A percentile compares a stretch with the other conserved stretches of the same genome.
phyloP scores from a whole-genome alignment of 2,113 vertebrate genomes.

The Lampris megalopsis region DNA sequence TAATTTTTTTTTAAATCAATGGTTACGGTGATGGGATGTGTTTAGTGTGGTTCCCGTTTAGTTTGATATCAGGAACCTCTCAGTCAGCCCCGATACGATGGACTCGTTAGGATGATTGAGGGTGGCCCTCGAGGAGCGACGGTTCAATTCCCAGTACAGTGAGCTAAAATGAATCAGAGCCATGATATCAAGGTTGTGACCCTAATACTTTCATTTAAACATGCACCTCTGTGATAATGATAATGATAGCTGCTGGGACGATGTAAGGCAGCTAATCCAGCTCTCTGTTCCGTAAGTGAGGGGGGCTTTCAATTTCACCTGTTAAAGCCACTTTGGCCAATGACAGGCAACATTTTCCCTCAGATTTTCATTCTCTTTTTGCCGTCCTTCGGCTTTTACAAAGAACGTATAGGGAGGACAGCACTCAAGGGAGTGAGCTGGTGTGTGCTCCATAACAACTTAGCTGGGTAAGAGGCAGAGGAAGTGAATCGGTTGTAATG shows the following conservation, averaged over 20 bases:
- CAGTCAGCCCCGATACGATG: constrained; percentile 65
- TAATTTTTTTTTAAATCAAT: constrained; percentile 64
- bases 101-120: constrained; percentile 79
- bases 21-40: constrained; percentile 71
- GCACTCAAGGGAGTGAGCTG: too few species aligned
- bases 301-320: constrained; percentile 48
- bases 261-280: constrained; percentile 27
- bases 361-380: constrained; percentile 11
- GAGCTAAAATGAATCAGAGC: constrained; percentile 63
- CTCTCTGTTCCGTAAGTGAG: constrained; percentile 48
- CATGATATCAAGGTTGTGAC: constrained; percentile 54
- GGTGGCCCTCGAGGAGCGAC: constrained; percentile 65
- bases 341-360: constrained; percentile 27
- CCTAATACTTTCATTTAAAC: constrained; percentile 69
- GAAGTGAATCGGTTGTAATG: too few species aligned
- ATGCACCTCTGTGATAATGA: constrained; percentile 64
- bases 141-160: constrained; percentile 65
- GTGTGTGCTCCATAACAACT: too few species aligned
- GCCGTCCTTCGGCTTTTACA: constrained; percentile 1
- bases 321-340: constrained; percentile 43
- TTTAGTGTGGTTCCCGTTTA: constrained; percentile 50
- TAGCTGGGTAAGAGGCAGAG: too few species aligned
- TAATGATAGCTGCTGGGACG: constrained; percentile 50
- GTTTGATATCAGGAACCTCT: constrained; percentile 64
- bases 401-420: neutral